A percentile compares a stretch with the other conserved stretches of the same genome.
These are phyloP conservation scores for Apamea epomidion DNA, from an alignment of 2,888 invertebrate species.

Conservation along the genomic window DNA sequence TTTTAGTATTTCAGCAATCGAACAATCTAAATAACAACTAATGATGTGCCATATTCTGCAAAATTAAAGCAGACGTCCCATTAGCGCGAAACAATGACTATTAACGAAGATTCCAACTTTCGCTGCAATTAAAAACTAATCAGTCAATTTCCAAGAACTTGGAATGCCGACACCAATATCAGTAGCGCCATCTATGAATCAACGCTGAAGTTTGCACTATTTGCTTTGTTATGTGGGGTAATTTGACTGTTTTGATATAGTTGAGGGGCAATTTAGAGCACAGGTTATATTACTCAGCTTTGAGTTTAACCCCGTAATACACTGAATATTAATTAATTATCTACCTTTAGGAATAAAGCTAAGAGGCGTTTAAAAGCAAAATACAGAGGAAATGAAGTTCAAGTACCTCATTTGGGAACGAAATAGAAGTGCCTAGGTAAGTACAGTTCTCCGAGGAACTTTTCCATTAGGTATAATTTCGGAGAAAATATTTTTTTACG, in stretches of 20 bases:
- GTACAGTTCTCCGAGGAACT: not conserved
- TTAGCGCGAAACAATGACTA: constrained; percentile 45
- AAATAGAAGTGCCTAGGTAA: not conserved
- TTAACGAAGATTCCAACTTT: constrained; percentile 59
- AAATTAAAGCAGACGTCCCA: constrained; percentile 38
- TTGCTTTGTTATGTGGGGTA: not conserved
- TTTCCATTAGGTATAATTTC: constrained; percentile 4
- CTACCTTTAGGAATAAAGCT: not conserved
- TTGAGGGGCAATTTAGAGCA: not conserved
- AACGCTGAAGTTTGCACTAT: constrained; percentile 7
- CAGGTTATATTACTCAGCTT: not conserved
- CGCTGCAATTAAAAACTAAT: constrained; percentile 67
- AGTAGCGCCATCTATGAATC: constrained; percentile 65
- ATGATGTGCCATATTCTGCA: constrained; percentile 38
- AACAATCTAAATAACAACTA: constrained; percentile 25
- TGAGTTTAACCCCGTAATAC: not conserved
- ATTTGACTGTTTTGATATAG: not conserved
- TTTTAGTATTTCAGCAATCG: constrained; percentile 15
- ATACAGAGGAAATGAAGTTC: not conserved
- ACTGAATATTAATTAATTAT: not conserved
- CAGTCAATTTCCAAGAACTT: constrained; percentile 57
- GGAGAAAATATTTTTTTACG: too few species aligned
- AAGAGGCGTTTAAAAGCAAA: not conserved
- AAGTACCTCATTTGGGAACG: not conserved
- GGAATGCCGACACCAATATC: constrained; percentile 27